Percentiles rank a stretch among this genome's conserved stretches.
phyloP scores from a whole-genome alignment of 2,797 vertebrate genomes.

The Cirrhinus mrigala region DNA sequence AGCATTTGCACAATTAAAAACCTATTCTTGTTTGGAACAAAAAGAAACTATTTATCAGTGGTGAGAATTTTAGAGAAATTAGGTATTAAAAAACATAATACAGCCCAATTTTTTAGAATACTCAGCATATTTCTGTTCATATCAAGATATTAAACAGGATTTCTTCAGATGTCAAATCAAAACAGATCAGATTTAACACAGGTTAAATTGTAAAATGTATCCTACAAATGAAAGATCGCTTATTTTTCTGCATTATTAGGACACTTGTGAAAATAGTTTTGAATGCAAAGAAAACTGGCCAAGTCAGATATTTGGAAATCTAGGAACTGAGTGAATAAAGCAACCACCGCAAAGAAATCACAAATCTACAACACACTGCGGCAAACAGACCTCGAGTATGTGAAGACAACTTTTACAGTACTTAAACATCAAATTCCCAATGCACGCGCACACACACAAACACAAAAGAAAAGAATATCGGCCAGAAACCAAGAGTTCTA shows the following conservation, averaged over 20 bases:
- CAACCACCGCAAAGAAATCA: conserved; percentile 35
- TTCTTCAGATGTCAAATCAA: not conserved
- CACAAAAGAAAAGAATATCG: conserved; percentile 68
- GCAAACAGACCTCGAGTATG: conserved; percentile 70
- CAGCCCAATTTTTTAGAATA: not conserved
- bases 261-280: conserved; percentile 19
- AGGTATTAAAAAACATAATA: too few species aligned
- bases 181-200: too few species aligned
- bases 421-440: conserved; percentile 62
- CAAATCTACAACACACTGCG: conserved; percentile 64
- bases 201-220: not conserved
- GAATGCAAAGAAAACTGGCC: conserved; percentile 1
- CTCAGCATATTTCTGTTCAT: not conserved
- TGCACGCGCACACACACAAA: conserved; percentile 75
- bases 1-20: not conserved
- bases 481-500: conserved; percentile 70
- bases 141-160: not conserved
- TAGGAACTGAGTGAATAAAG: conserved; percentile 26
- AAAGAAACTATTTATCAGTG: not conserved
- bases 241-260: not conserved
- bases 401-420: conserved; percentile 44
- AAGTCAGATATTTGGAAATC: conserved; percentile 32
- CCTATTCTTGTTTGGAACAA: conserved; percentile 8
- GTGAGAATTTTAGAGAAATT: not conserved
- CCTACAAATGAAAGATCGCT: not conserved